phyloP scores from a whole-genome alignment of 2,113 vertebrate genomes.

The Hippocampus barbouri region DNA sequence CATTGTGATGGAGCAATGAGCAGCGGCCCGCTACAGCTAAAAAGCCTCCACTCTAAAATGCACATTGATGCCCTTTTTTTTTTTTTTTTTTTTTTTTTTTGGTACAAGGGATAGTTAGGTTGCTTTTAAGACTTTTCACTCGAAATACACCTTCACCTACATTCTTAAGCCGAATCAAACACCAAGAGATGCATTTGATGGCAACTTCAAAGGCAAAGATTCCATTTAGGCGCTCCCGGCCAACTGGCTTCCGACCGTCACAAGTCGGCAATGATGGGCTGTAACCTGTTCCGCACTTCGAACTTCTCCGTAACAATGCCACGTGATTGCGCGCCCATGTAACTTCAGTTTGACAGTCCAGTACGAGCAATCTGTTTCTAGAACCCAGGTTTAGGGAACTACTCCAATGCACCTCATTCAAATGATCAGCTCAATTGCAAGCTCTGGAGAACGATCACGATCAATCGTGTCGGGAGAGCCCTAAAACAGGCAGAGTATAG shows the following conservation, averaged over 20 bases:
- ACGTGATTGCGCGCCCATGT: slow-evolving; percentile 21
- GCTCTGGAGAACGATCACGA: too few relatives aligned
- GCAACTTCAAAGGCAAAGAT: slow-evolving; percentile 52
- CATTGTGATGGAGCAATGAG: slow-evolving; percentile 71
- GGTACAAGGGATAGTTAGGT: slow-evolving; percentile 50
- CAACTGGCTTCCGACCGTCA: slow-evolving; percentile 62
- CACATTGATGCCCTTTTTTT: slow-evolving; percentile 49
- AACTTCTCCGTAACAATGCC: slow-evolving; percentile 54
- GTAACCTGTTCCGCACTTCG: slow-evolving; percentile 50
- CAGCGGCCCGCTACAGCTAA: slow-evolving; percentile 39
- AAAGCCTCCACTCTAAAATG: slow-evolving; percentile 61
- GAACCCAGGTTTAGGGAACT: too few relatives aligned
- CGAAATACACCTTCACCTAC: slow-evolving; percentile 62
- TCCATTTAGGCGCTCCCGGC: slow-evolving; percentile 48
- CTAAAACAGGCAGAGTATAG: too few relatives aligned
- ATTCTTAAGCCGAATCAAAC: slow-evolving; percentile 62
- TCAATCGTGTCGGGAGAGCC: too few relatives aligned
- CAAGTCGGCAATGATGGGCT: slow-evolving; percentile 35
- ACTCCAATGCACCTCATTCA: too few relatives aligned
- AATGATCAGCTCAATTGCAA: too few relatives aligned
- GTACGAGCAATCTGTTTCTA: too few relatives aligned
- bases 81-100: too few relatives aligned
- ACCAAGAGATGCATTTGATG: slow-evolving; percentile 46
- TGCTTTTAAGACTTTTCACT: slow-evolving; percentile 65
- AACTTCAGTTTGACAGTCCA: too few relatives aligned